These are phyloP conservation scores for Arenaria interpres DNA, from an alignment of 2,113 vertebrate species.

Conservation along the genomic window DNA sequence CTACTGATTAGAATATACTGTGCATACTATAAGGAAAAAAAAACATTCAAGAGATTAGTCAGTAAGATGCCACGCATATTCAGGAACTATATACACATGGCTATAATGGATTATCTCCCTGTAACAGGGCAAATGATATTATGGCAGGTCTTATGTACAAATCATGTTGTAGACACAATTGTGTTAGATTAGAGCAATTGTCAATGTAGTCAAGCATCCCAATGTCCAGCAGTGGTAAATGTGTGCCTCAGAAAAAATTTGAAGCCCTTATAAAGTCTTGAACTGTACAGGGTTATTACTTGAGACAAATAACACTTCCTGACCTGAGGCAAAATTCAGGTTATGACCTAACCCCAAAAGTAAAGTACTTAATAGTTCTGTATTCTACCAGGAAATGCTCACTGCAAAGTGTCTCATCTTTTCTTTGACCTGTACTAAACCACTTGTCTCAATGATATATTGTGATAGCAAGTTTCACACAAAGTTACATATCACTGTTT, in stretches of 20 bases:
- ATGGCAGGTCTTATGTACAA: not conserved
- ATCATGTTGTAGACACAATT: not conserved
- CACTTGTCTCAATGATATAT: not conserved
- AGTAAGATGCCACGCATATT: not conserved
- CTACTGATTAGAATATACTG: not conserved
- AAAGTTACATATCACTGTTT: not conserved
- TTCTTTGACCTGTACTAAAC: not conserved
- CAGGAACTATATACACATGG: not conserved
- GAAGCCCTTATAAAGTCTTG: not conserved
- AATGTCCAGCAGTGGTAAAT: not conserved
- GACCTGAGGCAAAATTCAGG: not conserved
- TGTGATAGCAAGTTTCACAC: not conserved
- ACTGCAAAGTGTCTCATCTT: not conserved
- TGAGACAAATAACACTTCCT: not conserved
- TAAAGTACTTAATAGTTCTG: not conserved
- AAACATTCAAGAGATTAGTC: not conserved
- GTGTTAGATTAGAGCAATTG: not conserved
- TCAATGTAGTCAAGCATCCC: not conserved
- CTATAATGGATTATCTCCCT: not conserved
- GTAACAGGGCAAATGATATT: not conserved
- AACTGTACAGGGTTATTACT: not conserved
- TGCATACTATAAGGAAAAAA: not conserved
- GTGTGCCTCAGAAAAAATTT: not conserved
- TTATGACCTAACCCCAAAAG: not conserved
- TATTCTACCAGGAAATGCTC: not conserved